Evolutionary conservation across 2,797 vertebrate genomes (phyloP).

Genomic region (Sebastes iracundus): DNA sequence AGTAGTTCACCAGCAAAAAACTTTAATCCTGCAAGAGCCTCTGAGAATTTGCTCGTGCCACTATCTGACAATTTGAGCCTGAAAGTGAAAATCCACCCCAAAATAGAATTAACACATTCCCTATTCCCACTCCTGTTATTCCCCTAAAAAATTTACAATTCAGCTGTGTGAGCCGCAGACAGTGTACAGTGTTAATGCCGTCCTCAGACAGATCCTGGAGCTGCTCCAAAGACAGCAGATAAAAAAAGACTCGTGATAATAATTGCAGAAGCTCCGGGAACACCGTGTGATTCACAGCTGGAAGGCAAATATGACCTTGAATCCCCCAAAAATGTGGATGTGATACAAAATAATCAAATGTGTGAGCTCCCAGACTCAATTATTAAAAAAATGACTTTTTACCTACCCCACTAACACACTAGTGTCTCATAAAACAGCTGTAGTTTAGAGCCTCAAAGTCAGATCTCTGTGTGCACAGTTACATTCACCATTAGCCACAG

Average conservation of each 20-base stretch:
- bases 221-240: neutral
- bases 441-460: neutral
- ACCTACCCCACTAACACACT: neutral
- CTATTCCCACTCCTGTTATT: neutral
- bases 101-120: neutral
- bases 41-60: neutral
- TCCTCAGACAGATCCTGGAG: neutral
- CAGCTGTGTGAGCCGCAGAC: neutral
- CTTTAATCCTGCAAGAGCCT: slow-evolving; percentile 17
- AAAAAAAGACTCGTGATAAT: neutral
- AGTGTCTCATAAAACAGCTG: neutral
- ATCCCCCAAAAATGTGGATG: neutral
- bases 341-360: neutral
- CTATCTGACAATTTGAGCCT: neutral
- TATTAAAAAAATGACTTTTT: neutral
- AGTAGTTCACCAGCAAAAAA: neutral
- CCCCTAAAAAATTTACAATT: neutral
- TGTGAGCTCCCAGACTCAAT: neutral
- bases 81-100: neutral
- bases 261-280: neutral
- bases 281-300: neutral
- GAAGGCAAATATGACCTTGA: neutral
- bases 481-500: neutral
- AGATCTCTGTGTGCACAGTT: neutral
- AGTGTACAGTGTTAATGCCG: neutral